Percentiles rank a stretch among this genome's conserved stretches.
phyloP scores from a whole-genome alignment of 2,888 invertebrate species.

The Leptopilina myrica region DNA sequence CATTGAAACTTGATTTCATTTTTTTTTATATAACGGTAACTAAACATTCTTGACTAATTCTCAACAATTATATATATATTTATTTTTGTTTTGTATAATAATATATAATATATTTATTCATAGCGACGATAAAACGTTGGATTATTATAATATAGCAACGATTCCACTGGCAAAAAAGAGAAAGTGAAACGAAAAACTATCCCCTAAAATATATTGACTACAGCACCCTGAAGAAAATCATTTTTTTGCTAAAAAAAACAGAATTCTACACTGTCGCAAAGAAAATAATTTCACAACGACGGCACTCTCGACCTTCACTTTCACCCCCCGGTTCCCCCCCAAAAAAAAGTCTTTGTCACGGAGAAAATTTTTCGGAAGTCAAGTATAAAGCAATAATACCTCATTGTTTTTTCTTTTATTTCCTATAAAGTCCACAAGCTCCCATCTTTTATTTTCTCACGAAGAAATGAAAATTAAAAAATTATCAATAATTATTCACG shows the following conservation, averaged over 20 bases:
- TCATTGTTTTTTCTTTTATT: not conserved
- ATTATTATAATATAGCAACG: slow-evolving; percentile 12
- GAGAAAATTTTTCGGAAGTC: slow-evolving; percentile 23
- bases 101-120: not conserved
- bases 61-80: slow-evolving; percentile 20
- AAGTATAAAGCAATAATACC: not conserved
- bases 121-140: not conserved
- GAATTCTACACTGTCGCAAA: slow-evolving; percentile 2
- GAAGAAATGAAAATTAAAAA: not conserved
- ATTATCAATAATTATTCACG: too few species aligned
- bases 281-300: slow-evolving; percentile 8
- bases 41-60: slow-evolving; percentile 24
- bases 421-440: not conserved
- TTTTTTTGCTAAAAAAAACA: not conserved
- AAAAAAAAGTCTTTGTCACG: slow-evolving; percentile 19
- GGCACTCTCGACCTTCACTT: not conserved
- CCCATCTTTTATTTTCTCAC: not conserved
- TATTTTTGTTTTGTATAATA: not conserved
- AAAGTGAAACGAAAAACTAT: not conserved
- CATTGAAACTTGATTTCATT: slow-evolving; percentile 25
- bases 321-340: not conserved
- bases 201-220: slow-evolving; percentile 6
- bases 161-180: slow-evolving; percentile 32
- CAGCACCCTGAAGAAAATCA: not conserved
- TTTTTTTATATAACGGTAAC: slow-evolving; percentile 14